These are phyloP conservation scores for Hylyphantes graminicola DNA, from an alignment of 1,140 invertebrate genomes.

Conservation along the genomic window DNA sequence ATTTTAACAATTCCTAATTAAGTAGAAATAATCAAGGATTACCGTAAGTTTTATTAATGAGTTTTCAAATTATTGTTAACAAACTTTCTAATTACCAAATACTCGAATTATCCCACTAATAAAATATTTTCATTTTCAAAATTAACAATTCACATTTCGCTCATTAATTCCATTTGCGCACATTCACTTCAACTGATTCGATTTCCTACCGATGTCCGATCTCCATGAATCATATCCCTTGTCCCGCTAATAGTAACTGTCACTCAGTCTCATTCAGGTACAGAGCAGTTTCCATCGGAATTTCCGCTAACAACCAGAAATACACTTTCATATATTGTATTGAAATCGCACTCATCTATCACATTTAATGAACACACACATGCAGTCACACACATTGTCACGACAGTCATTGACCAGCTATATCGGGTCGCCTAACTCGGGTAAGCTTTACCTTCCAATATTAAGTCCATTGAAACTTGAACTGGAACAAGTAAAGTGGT, in stretches of 20 bases:
- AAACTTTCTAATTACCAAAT: no score
- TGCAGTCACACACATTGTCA: slow-evolving; percentile 29
- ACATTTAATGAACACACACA: slow-evolving; percentile 16
- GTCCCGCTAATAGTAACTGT: neutral
- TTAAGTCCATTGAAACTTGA: slow-evolving; percentile 26
- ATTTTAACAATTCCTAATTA: no score
- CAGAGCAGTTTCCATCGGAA: neutral
- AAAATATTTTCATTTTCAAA: no score
- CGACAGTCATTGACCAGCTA: neutral
- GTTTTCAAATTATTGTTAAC: no score
- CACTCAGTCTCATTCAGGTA: neutral
- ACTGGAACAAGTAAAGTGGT: slow-evolving; percentile 10
- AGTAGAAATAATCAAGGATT: no score
- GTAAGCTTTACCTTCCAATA: slow-evolving; percentile 23
- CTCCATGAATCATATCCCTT: neutral
- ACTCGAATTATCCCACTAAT: no score
- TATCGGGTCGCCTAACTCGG: slow-evolving; percentile 6
- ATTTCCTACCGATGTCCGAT: neutral
- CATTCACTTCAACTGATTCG: neutral
- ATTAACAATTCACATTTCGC: no score
- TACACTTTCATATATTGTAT: slow-evolving; percentile 10
- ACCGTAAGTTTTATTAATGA: no score
- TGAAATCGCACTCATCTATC: slow-evolving; percentile 1
- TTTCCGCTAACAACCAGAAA: neutral
- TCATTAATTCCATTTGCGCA: no score